Evolutionary conservation across 1,140 invertebrate species (phyloP).

Genomic region (Triops longicaudatus): DNA sequence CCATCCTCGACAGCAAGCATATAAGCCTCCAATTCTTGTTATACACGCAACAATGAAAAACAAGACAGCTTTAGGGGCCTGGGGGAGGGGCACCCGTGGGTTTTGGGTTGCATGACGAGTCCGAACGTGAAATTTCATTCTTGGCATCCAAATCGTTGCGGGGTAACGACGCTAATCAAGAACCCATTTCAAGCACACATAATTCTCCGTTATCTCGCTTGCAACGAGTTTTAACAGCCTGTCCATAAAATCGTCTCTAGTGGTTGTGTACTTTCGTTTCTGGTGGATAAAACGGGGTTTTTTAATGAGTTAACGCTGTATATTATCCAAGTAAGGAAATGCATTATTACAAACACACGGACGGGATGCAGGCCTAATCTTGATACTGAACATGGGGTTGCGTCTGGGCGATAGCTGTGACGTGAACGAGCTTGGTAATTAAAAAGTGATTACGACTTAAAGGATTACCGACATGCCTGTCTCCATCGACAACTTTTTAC

Average conservation of each 20-base stretch:
- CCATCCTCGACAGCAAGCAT: background rate
- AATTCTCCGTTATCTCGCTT: background rate
- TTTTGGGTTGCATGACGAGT: no score
- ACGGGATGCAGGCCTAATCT: background rate
- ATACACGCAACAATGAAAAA: background rate
- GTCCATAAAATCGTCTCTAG: background rate
- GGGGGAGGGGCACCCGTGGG: background rate
- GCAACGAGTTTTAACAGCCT: background rate
- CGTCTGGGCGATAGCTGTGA: background rate
- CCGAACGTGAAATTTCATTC: background rate
- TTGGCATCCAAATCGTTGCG: background rate
- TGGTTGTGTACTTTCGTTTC: background rate
- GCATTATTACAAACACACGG: background rate
- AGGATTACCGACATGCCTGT: background rate
- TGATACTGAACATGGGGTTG: background rate
- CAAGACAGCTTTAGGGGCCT: background rate
- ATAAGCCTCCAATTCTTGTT: background rate
- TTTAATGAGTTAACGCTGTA: background rate
- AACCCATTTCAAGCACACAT: background rate
- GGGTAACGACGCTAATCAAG: background rate
- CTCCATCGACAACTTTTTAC: background rate
- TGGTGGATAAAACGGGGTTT: background rate
- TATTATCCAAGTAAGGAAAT: background rate
- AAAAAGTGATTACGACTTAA: conserved; percentile 1
- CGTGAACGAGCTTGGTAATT: background rate